Evolutionary conservation across 2,888 invertebrate species (phyloP), one percentile per base, ranked within the genome.

Genomic region (Buathra laborator): DNA sequence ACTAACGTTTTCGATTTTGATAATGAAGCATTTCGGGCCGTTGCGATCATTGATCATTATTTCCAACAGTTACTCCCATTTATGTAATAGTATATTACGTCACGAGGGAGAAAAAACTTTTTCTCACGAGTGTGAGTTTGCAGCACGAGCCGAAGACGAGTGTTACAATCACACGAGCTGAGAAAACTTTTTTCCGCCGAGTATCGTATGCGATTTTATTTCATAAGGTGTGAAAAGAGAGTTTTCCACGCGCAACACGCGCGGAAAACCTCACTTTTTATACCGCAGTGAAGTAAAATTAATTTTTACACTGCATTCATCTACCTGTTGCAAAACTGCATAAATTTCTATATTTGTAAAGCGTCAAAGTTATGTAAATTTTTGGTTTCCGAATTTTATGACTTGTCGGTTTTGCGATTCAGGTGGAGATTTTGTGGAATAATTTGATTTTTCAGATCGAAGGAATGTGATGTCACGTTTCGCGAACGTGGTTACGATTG

Each of bases 401-500:
- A 70, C 32, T 32, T 14, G 46, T 43, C 14, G 29, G 29, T 51
- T 51, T 72, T 51, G 46, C 68, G 48, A 24, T 64, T 67, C 68
- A 46, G 37, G 32, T 56, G 29, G 3, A 62, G n/a, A 72, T 16
- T 32, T 56, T 66, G 14, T 16, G 24, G 5, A 12, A 53, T 51
- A 51, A 24, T 51, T 44, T 43, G 44, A 53, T 71, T 24, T 53
- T 62, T 68, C n/a, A 32, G 56, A 10, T 16, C 37, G 51, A 19
- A 53, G 9, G 56, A 56, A 80, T 88, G 86, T 85, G 32, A 46
- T 14, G 85, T 86, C 90, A 91, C 90, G 91, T 89, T 88, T 87
- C 75, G 67, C 51, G 79, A 87, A 91, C 91, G 90, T 91, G 91
- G 86, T 83, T 66, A 56, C 68, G 90, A 87, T 81, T 64, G 85